Conservation (phyloP, 2,888 invertebrate species). For the Cylindroiulus punctatus region DNA sequence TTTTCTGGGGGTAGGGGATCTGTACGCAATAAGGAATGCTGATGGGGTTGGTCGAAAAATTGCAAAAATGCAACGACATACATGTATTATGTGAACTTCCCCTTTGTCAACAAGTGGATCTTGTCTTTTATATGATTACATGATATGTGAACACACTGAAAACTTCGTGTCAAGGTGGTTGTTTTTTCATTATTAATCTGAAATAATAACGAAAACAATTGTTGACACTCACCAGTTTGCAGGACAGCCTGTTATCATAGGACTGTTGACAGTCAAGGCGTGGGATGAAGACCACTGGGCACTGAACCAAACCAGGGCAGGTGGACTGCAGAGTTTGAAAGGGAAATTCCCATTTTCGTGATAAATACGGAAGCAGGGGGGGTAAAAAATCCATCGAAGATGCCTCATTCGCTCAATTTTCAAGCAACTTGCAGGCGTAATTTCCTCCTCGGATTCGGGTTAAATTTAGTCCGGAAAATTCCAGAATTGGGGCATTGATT, state of each 20-base stretch:
- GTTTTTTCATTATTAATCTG: no score
- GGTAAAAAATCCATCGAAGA: constrained; percentile 26
- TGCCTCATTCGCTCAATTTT: constrained; percentile 40
- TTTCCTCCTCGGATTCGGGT: constrained; percentile 17
- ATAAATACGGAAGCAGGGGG: constrained; percentile 22
- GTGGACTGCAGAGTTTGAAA: neutral
- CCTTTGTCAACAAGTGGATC: no score
- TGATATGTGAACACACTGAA: no score
- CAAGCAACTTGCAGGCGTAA: constrained; percentile 44
- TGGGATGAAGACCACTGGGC: neutral
- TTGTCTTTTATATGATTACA: no score
- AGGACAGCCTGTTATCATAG: neutral
- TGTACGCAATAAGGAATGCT: no score
- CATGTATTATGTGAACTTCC: no score
- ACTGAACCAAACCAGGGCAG: neutral
- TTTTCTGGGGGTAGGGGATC: no score
- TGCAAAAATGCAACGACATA: no score
- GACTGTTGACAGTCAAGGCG: neutral
- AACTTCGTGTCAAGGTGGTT: no score
- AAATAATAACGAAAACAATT: no score
- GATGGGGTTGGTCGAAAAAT: no score
- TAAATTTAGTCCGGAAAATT: constrained; percentile 44
- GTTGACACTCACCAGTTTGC: neutral
- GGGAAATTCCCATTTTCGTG: constrained; percentile 22
- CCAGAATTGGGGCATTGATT: constrained; percentile 49